A percentile compares a stretch with the other conserved stretches of the same genome.
These are phyloP conservation scores for Cephalopachus bancanus DNA, from an alignment of 2,797 vertebrate genomes.

Conservation along the genomic window DNA sequence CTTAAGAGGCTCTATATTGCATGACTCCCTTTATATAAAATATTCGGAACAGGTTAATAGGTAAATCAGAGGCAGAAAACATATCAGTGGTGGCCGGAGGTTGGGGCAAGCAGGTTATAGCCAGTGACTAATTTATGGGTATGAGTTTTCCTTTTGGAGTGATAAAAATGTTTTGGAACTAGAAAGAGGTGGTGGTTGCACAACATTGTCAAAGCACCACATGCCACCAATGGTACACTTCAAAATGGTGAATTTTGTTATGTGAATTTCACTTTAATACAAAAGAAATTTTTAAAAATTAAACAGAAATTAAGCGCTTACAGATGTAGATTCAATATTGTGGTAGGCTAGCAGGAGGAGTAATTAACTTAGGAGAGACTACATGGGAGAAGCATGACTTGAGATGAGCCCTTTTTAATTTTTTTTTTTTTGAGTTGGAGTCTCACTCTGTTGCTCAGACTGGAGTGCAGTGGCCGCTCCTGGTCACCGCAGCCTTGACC, in stretches of 20 bases:
- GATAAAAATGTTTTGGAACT: neutral
- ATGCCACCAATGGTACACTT: neutral
- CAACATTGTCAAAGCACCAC: neutral
- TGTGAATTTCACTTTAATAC: neutral
- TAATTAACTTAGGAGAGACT: neutral
- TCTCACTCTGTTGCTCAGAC: too few species aligned
- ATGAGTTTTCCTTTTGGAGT: neutral
- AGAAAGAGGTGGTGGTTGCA: neutral
- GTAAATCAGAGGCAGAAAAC: neutral
- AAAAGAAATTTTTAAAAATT: neutral
- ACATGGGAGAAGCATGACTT: neutral
- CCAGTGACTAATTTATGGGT: neutral
- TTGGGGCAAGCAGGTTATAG: fast-evolving
- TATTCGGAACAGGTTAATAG: neutral
- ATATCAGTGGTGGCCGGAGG: too few species aligned
- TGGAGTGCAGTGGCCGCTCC: too few species aligned
- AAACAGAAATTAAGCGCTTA: neutral
- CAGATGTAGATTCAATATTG: neutral
- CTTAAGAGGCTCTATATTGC: neutral
- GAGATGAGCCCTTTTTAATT: neutral
- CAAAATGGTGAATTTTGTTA: neutral
- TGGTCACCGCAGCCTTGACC: too few species aligned
- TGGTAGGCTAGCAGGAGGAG: neutral
- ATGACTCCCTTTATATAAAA: neutral
- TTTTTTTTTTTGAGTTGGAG: too few species aligned